Percentiles rank a stretch among this genome's conserved stretches.
Evolutionary conservation across 1,140 invertebrate genomes (phyloP).

Genomic region (Megalonaias nervosa): DNA sequence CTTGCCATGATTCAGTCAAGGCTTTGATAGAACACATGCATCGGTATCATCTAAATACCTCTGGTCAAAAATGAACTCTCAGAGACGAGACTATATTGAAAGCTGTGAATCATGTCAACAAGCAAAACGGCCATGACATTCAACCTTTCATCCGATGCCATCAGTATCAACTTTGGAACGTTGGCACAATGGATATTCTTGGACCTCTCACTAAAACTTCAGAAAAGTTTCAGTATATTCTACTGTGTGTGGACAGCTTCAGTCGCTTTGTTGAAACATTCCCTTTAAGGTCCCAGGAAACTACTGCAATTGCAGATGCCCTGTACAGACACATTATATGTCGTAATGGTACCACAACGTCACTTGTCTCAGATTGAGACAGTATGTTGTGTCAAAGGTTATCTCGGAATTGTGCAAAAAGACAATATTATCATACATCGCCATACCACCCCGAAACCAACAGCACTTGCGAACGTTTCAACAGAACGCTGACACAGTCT

Average conservation of each 20-base stretch:
- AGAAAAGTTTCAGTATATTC: slow-evolving; percentile 32
- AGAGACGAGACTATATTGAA: slow-evolving; percentile 12
- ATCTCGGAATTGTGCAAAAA: slow-evolving; percentile 13
- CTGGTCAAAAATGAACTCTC: slow-evolving; percentile 23
- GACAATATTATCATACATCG: slow-evolving; percentile 36
- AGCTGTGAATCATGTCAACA: slow-evolving; percentile 33
- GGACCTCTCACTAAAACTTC: slow-evolving; percentile 28
- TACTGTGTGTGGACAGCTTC: slow-evolving; percentile 35
- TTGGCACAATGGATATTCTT: slow-evolving; percentile 34
- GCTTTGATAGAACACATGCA: slow-evolving; percentile 13
- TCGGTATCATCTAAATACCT: slow-evolving; percentile 16
- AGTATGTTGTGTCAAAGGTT: slow-evolving; percentile 23
- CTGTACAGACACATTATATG: slow-evolving; percentile 20
- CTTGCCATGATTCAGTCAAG: slow-evolving; percentile 33
- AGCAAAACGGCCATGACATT: slow-evolving; percentile 3
- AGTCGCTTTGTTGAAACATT: no score
- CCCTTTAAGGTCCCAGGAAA: not conserved
- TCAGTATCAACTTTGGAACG: slow-evolving; percentile 24
- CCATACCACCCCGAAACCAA: slow-evolving; percentile 50
- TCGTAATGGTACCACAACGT: slow-evolving; percentile 8
- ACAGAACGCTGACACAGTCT: slow-evolving; percentile 23
- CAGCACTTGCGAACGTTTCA: slow-evolving; percentile 33
- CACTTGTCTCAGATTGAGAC: slow-evolving; percentile 24
- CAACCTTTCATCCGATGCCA: slow-evolving; percentile 19
- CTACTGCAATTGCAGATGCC: not conserved